Evolutionary conservation across 2,113 vertebrate species (phyloP), one percentile per base, ranked within the genome.

Genomic region (Notiomystis cincta): DNA sequence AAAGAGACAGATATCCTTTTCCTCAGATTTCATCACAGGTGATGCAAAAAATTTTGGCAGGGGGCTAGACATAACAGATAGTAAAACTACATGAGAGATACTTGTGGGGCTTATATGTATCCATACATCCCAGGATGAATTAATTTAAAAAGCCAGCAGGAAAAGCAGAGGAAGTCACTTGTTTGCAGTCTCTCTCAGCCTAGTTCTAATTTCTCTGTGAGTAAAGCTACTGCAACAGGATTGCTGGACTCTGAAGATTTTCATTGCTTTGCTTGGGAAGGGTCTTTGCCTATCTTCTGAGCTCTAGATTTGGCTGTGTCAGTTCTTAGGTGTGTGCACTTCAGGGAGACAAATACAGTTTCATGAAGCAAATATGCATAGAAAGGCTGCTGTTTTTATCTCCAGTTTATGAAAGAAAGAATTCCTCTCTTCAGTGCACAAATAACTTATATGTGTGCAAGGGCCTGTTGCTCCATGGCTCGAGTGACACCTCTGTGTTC

Each of bases 211-310:
- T 87, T 84, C 72, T 92, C 87, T 91, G 88, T 57, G 90, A 89
- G 87, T 93, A 65, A 96, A 96, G 66, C 72, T 93, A 58, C 79
- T 95, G 91, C 77, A 35, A 13, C 4, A 51, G 42, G 4, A 12
- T 45, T 82, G 16, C 45, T 54, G 58, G 21, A 23, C 24, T 50
- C 56, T n/a, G 20, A 25, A 23, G 14, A 20, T 57, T 69, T 48
- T 33, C 11, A 2, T 14, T 80, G 54, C 33, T 76, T 71, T 82
- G 23, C 30, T 64, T 47, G 33, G 83, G 47, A 90, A 95, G 93
- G 76, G 35, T 51, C 71, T 95, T 95, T 50, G 31, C 3, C 5
- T 94, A 54, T 48, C 21, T 96, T 95, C 89, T 89, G 94, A 95
- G 45, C 87, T 95, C 56, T 78, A 45, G 37, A 40, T 93, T 69